Evolutionary conservation across 1,140 invertebrate species (phyloP).

Genomic region (Drosophila pectinifera): DNA sequence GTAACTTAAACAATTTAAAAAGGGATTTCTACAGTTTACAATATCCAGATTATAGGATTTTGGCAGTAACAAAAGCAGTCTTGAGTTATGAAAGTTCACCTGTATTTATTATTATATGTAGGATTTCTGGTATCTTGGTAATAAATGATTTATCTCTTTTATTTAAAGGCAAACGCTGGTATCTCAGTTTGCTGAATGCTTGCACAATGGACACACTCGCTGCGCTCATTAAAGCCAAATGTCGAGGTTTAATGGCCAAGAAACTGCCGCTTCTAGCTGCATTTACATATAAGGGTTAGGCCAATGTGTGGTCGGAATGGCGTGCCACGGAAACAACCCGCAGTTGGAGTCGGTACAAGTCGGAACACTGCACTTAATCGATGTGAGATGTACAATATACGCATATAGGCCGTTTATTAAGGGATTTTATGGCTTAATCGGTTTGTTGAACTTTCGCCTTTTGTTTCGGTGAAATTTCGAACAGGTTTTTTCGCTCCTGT

Average conservation of each 20-base stretch:
- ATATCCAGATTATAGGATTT: not conserved
- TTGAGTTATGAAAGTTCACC: not conserved
- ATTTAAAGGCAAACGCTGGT: not conserved
- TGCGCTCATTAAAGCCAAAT: slow-evolving; percentile 4
- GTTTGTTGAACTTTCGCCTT: slow-evolving; percentile 28
- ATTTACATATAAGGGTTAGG: slow-evolving; percentile 15
- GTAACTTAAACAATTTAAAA: not conserved
- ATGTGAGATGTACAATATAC: slow-evolving; percentile 20
- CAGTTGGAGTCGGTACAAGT: not conserved
- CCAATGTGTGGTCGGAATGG: slow-evolving; percentile 3
- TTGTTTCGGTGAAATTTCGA: slow-evolving; percentile 21
- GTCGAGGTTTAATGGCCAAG: slow-evolving; percentile 32
- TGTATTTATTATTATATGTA: not conserved
- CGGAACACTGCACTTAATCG: slow-evolving; percentile 44
- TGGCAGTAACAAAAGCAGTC: not conserved
- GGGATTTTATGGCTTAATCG: slow-evolving; percentile 23
- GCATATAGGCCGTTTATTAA: slow-evolving; percentile 13
- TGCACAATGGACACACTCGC: slow-evolving; percentile 2
- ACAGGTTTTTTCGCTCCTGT: slow-evolving; percentile 10
- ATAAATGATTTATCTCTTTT: not conserved
- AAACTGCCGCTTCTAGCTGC: slow-evolving; percentile 9
- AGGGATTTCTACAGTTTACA: not conserved
- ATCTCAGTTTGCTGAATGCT: not conserved
- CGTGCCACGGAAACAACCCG: slow-evolving; percentile 23
- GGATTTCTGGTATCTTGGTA: not conserved